These are phyloP conservation scores for Zygaena filipendulae DNA, from an alignment of 2,888 invertebrate genomes.

Conservation along the genomic window DNA sequence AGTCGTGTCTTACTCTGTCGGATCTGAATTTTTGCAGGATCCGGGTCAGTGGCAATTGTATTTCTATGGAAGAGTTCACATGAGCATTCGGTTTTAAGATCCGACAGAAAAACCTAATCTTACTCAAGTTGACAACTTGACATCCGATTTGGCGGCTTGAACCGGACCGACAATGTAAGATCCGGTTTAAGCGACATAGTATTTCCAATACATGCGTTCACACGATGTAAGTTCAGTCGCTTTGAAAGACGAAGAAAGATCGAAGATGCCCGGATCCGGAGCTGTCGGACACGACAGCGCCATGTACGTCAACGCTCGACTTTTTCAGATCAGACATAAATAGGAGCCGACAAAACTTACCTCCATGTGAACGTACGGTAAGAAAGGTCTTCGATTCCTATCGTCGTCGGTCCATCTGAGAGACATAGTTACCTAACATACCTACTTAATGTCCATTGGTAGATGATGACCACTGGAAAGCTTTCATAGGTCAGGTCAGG, in stretches of 20 bases:
- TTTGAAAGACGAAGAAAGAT: not conserved
- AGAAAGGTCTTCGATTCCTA: no score
- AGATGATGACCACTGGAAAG: no score
- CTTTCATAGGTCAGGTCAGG: no score
- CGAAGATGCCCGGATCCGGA: constrained; percentile 1
- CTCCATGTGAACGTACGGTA: no score
- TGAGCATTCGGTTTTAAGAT: constrained; percentile 1
- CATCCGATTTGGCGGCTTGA: constrained; percentile 18
- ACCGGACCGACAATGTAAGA: constrained; percentile 14
- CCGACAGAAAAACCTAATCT: constrained; percentile 13
- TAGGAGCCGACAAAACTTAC: no score
- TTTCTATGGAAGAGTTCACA: constrained; percentile 1
- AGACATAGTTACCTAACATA: no score
- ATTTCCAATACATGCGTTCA: constrained; percentile 1
- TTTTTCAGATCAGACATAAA: no score
- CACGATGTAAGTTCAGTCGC: not conserved
- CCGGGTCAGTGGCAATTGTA: constrained; percentile 1
- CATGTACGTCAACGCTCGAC: no score
- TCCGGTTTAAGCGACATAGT: constrained; percentile 12
- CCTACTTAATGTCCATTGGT: no score
- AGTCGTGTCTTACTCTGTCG: not conserved
- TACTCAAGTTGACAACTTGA: constrained; percentile 17
- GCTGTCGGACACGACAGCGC: not conserved
- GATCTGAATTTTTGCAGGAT: not conserved
- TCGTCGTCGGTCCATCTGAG: no score